Base-by-base conservation (phyloP, 2,113 vertebrate species). In the Chelonoidis abingdonii region DNA sequence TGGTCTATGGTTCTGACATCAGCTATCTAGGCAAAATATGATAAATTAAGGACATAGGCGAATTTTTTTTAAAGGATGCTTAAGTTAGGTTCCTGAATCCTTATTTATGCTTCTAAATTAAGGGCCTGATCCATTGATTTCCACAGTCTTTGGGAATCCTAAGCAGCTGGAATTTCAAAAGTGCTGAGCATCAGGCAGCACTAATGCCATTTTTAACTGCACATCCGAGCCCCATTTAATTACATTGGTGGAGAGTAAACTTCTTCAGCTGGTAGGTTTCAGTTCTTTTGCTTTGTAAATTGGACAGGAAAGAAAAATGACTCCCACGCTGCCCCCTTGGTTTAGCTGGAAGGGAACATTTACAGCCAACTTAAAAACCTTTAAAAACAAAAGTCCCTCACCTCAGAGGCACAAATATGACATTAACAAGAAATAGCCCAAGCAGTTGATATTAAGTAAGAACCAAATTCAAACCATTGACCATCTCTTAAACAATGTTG, bases 11-110 rank as follows among this genome's bases (percentile, higher is more conserved):
- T 94, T 95, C 95, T 83, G 85, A 84, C 27, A 88, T 87, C 65
- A 87, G 53, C 89, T 94, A 88, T 89, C 22, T 83, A 90, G 89
- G 93, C 87, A 95, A 13, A 92, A 89, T 44, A 91, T 93, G 92
- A 94, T 84, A 72, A 75, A 87, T 93, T 90, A 81, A 92, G 9
- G 41, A 57, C 76, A 59, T 1, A 93, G 44, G 5, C 38, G 31
- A 87, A 88, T 44, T 44, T 29, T 78, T 76, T 76, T 75, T 41
- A 5, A 76, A 27, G 8, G 10, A 25, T 29, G 75, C 92, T 11
- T 91, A 35, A 69, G 19, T 69, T 69, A 72, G 5, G 25, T 72
- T 93, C 79, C 75, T 2, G 1, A 87, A 83, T 85, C 72, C 44
- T 93, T 31, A 6, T 72, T 88, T 38, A 5, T 76, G 29, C 4